Percentiles rank a stretch among this genome's conserved stretches.
Conservation (phyloP, 2,113 vertebrate genomes). For the Mesoclemmys tuberculata region DNA sequence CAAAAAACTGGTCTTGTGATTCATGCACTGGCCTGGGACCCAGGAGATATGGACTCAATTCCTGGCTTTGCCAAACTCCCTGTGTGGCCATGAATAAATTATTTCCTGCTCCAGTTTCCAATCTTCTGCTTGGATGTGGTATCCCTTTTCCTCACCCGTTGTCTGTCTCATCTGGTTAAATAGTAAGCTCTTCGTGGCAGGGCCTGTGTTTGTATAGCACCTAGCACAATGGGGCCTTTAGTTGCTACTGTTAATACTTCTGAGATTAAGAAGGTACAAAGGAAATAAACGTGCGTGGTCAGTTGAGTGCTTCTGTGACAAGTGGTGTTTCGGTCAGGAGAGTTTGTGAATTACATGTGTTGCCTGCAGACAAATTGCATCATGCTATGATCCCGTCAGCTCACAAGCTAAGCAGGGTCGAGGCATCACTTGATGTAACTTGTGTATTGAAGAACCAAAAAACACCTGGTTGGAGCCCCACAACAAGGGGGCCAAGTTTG, state of each 20-base stretch:
- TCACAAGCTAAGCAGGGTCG: background rate
- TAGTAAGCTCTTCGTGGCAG: slow-evolving; percentile 1
- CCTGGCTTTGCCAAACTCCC: background rate
- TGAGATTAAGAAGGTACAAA: background rate
- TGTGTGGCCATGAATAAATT: background rate
- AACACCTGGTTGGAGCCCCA: fast-evolving
- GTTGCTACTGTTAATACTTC: background rate
- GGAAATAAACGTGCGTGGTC: background rate
- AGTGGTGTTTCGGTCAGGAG: background rate
- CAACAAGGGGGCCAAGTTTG: background rate
- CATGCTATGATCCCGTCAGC: background rate
- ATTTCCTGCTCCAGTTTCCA: background rate
- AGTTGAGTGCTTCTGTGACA: background rate
- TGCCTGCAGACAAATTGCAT: background rate
- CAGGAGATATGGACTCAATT: background rate
- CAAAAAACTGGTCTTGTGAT: background rate
- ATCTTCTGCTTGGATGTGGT: background rate
- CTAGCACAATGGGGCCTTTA: background rate
- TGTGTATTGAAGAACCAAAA: fast-evolving
- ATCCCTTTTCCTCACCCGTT: slow-evolving; percentile 4
- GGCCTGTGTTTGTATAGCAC: background rate
- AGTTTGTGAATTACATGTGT: fast-evolving
- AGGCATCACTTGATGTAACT: background rate
- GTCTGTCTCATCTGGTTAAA: background rate
- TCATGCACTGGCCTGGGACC: background rate